These are phyloP conservation scores for Murina feae DNA, from an alignment of 2,113 vertebrate genomes.

Conservation along the genomic window DNA sequence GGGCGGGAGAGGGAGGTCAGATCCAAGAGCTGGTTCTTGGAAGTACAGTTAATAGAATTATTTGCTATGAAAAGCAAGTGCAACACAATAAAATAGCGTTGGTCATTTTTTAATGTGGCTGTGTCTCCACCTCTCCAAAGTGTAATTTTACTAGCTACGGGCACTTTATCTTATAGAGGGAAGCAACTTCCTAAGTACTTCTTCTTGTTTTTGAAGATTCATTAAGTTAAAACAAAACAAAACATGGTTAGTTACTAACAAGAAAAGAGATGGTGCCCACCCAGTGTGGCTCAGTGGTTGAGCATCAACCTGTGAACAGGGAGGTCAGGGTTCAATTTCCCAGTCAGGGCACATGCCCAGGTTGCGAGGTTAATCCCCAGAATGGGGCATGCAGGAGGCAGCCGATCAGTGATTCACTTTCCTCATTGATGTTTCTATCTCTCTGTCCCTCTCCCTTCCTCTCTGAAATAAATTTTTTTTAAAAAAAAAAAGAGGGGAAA, in stretches of 20 bases:
- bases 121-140: background rate
- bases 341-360: no score
- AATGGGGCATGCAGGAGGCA: no score
- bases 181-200: background rate
- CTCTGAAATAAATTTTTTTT: no score
- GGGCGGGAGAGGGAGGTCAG: background rate
- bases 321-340: no score
- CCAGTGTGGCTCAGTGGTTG: no score
- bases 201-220: background rate
- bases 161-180: background rate
- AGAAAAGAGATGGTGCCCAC: background rate
- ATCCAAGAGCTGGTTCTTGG: background rate
- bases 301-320: no score
- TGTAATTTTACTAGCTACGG: background rate
- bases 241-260: background rate
- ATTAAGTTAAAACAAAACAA: slow-evolving; percentile 21
- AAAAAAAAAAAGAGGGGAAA: background rate
- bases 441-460: no score
- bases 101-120: background rate
- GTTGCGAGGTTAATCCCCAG: no score
- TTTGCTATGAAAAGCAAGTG: background rate
- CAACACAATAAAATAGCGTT: background rate
- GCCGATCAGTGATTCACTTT: no score
- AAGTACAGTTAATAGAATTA: background rate
- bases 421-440: no score